phyloP scores from a whole-genome alignment of 2,888 invertebrate species.

The Campaea margaritaria region DNA sequence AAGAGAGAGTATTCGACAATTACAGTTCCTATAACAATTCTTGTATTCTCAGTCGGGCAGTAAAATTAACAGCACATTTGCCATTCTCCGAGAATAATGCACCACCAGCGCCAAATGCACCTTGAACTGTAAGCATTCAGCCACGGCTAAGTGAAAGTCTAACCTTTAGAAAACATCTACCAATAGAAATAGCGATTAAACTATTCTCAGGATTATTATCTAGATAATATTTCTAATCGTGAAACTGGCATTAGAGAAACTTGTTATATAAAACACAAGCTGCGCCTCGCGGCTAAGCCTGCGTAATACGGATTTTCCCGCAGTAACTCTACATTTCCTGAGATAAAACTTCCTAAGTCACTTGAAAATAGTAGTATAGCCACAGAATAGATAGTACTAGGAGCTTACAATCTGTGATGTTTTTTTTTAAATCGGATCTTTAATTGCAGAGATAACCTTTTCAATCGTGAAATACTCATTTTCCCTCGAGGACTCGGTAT shows the following conservation, averaged over 20 bases:
- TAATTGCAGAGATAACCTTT: too few relatives aligned
- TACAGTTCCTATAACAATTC: constrained; percentile 15
- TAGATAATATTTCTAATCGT: constrained; percentile 10
- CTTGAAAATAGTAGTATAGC: too few relatives aligned
- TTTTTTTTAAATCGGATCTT: too few relatives aligned
- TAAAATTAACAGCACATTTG: constrained; percentile 25
- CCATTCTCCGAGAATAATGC: constrained; percentile 25
- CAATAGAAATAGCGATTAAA: constrained; percentile 20
- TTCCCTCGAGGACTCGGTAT: too few relatives aligned
- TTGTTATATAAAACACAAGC: not conserved
- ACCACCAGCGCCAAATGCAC: constrained; percentile 29
- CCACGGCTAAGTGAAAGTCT: constrained; percentile 40
- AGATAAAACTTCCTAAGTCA: too few relatives aligned
- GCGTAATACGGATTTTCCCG: too few relatives aligned
- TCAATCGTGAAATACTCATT: too few relatives aligned
- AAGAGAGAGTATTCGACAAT: constrained; percentile 17
- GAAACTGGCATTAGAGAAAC: constrained; percentile 13
- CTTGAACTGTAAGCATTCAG: constrained; percentile 41
- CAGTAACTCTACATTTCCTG: too few relatives aligned
- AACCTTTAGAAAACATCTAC: constrained; percentile 36
- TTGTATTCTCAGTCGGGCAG: constrained; percentile 15
- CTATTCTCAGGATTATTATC: constrained; percentile 18
- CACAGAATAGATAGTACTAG: too few relatives aligned
- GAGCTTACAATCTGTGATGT: too few relatives aligned
- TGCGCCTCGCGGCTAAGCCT: too few relatives aligned